Evolutionary conservation across 2,888 invertebrate species (phyloP), one percentile per base, ranked within the genome.

Genomic region (Drosophila mercatorum): DNA sequence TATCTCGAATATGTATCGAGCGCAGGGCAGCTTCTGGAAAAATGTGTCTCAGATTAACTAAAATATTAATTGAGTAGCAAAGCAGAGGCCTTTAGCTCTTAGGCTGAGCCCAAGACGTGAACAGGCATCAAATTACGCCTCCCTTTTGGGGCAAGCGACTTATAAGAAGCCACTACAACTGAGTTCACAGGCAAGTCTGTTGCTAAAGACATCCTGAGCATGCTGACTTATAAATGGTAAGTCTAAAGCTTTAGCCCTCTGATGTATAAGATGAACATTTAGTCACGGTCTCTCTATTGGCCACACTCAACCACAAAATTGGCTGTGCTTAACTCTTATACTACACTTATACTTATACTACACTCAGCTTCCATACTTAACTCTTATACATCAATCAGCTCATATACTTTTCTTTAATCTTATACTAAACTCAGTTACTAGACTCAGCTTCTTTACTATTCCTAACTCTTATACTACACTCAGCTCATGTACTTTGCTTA

Each of bases 1-100:
- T 36, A 22, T 36, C 34, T 17, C 12, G 17, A 51, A 36, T 51
- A 12, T 12, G 34, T 12, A 22, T 51, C 17, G 11, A 34, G 10
- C 17, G 34, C n/a, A 51, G 6, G 49, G 17, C 51, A 12, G 11
- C 11, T 12, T 17, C 51, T 22, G 17, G n/a, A 3, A 31, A n/a
- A 51, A 34, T 34, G 34, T 31, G 17, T 11, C 34, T 34, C 2
- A 51, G 7, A 34, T 12, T 22, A 34, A 22, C 34, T 51, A 7
- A 51, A 51, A 51, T 51, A 36, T 17, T 51, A 34, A 51, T 51
- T 51, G 34, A 51, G 34, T 49, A 10, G 28, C 5, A 14, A 28
- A 14, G 47, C 26, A 28, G 2, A 7, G n/a, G n/a, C 28, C 28
- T n/a, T 28, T 5, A 49, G n/a, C 28, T 2, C 28, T 47, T 49